These are phyloP conservation scores for Acipenser transmontanus DNA, from an alignment of 2,797 vertebrate species.

Conservation along the genomic window DNA sequence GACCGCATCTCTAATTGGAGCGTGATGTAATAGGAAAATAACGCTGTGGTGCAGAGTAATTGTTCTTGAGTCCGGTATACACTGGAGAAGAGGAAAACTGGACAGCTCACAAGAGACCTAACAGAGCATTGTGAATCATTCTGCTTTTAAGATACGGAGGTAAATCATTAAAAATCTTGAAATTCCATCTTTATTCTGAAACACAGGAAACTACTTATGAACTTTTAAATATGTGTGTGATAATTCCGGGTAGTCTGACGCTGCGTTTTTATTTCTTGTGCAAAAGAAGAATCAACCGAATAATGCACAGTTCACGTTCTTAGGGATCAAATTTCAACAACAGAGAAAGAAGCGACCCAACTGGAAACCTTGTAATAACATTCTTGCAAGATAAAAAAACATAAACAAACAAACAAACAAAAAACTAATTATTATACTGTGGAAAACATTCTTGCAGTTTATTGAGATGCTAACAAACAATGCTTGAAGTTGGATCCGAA, in stretches of 20 bases:
- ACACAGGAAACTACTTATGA: too few relatives aligned
- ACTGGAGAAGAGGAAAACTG: neutral
- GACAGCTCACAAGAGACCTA: conserved; percentile 7
- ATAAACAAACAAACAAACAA: too few relatives aligned
- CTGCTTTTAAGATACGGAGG: neutral
- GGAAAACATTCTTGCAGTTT: too few relatives aligned
- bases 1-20: neutral
- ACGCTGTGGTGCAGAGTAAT: neutral
- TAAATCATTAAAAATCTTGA: neutral
- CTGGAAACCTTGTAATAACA: conserved; percentile 12
- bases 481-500: too few relatives aligned
- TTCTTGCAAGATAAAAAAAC: neutral
- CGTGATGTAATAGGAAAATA: neutral
- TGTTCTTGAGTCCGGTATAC: conserved; percentile 3
- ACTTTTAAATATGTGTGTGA: too few relatives aligned
- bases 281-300: conserved; percentile 9
- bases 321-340: conserved; percentile 5
- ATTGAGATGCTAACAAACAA: too few relatives aligned
- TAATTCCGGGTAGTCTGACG: too few relatives aligned
- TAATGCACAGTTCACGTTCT: neutral
- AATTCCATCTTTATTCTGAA: too few relatives aligned
- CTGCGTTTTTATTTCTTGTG: neutral
- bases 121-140: neutral
- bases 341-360: neutral
- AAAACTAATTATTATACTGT: too few relatives aligned